Percentiles rank a stretch among this genome's conserved stretches.
Evolutionary conservation across 2,113 vertebrate genomes (phyloP).

Genomic region (Conger conger): DNA sequence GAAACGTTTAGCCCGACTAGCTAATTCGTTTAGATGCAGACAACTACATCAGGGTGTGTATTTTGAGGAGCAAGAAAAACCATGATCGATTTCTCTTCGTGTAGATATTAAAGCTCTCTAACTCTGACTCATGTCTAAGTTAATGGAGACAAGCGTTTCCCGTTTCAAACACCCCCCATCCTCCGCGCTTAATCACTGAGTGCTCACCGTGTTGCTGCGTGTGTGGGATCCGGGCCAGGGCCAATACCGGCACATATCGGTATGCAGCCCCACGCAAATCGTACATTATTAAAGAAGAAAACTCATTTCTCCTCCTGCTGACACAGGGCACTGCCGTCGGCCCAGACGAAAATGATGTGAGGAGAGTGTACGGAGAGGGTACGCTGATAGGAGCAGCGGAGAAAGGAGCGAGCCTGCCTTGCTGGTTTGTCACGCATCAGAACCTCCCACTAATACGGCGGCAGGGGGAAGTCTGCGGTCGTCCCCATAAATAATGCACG

Average conservation of each 20-base stretch:
- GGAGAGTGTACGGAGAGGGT: neutral
- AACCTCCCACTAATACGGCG: neutral
- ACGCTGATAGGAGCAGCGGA: neutral
- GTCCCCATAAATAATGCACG: too few species aligned
- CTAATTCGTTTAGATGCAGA: neutral
- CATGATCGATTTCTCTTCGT: neutral
- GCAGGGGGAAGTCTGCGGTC: too few species aligned
- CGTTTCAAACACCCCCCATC: neutral
- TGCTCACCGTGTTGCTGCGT: neutral
- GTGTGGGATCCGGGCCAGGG: neutral
- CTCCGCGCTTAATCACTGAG: neutral
- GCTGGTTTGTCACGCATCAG: neutral
- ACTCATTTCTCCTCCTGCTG: neutral
- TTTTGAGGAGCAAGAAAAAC: neutral
- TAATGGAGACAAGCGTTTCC: neutral
- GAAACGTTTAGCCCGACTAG: neutral
- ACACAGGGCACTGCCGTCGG: neutral
- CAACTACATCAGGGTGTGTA: neutral
- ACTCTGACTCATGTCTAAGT: neutral
- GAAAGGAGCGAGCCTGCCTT: neutral
- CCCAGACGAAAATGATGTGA: neutral
- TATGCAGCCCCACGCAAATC: neutral
- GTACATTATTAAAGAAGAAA: neutral
- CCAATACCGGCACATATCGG: neutral
- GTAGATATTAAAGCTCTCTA: neutral